These are phyloP conservation scores for Tauraco hartlaubi DNA, from an alignment of 2,797 vertebrate genomes.

Conservation along the genomic window DNA sequence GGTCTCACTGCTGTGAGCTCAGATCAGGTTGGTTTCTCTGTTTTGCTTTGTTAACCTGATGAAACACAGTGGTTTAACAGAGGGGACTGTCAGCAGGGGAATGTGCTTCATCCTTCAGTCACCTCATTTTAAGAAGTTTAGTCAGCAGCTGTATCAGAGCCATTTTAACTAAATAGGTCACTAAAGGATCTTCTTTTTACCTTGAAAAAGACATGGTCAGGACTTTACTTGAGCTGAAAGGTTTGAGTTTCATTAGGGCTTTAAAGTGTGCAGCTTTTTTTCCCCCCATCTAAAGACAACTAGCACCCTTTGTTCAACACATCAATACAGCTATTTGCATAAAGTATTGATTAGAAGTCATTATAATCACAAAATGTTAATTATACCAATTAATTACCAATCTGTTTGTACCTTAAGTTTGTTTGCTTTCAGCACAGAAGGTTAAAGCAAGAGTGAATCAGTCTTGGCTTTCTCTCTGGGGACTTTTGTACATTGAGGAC, in stretches of 20 bases:
- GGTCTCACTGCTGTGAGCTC: neutral
- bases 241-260: conserved; percentile 85
- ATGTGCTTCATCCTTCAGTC: neutral
- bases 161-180: conserved; percentile 68
- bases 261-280: conserved; percentile 60
- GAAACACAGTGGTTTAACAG: neutral
- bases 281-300: conserved; percentile 85
- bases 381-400: conserved; percentile 99
- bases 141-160: conserved; percentile 38
- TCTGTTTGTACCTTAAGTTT: conserved; percentile 91
- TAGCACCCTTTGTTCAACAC: conserved; percentile 86
- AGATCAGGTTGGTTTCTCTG: neutral
- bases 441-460: conserved; percentile 91
- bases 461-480: conserved; percentile 83
- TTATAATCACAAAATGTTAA: conserved; percentile 99
- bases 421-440: conserved; percentile 89
- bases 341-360: conserved; percentile 93
- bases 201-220: conserved; percentile 75
- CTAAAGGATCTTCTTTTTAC: conserved; percentile 66
- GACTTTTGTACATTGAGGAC: neutral
- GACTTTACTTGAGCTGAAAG: conserved; percentile 82
- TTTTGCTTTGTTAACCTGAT: neutral
- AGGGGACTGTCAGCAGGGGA: neutral
- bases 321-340: conserved; percentile 94
- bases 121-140: conserved; percentile 21